phyloP scores from a whole-genome alignment of 2,113 vertebrate species.

The Crotalus tigris region DNA sequence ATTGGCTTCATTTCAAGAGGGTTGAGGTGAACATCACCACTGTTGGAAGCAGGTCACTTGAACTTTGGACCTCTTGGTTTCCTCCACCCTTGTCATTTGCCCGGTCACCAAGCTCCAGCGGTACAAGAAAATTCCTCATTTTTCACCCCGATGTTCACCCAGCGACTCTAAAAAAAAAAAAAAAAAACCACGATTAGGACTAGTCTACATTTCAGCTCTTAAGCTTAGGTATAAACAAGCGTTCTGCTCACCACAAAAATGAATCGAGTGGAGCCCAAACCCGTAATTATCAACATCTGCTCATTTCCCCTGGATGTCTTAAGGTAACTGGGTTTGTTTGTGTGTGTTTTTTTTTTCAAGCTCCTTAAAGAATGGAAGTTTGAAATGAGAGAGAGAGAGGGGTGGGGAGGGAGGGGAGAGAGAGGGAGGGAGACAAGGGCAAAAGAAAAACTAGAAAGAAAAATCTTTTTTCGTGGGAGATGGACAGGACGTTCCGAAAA shows the following conservation, averaged over 20 bases:
- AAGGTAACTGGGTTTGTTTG: constrained; percentile 24
- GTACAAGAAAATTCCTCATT: background rate
- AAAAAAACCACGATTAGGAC: background rate
- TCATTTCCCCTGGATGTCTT: background rate
- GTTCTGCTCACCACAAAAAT: background rate
- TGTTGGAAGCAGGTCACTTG: background rate
- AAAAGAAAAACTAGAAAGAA: background rate
- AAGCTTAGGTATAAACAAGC: constrained; percentile 1
- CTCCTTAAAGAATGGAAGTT: background rate
- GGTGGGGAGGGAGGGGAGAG: background rate
- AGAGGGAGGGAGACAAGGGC: background rate
- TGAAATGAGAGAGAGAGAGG: background rate
- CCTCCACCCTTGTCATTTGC: background rate
- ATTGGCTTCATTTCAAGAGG: background rate
- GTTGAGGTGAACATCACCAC: background rate
- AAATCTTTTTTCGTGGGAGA: background rate
- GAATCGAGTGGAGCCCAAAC: background rate
- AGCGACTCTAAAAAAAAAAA: background rate
- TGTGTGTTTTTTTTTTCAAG: constrained; percentile 15
- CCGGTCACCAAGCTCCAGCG: background rate
- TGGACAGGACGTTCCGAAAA: background rate
- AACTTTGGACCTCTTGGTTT: background rate
- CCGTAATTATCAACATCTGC: background rate
- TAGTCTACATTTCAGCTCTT: background rate
- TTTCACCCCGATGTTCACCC: background rate